Conservation (phyloP, 2,797 vertebrate species). For the Peromyscus attwateri region DNA sequence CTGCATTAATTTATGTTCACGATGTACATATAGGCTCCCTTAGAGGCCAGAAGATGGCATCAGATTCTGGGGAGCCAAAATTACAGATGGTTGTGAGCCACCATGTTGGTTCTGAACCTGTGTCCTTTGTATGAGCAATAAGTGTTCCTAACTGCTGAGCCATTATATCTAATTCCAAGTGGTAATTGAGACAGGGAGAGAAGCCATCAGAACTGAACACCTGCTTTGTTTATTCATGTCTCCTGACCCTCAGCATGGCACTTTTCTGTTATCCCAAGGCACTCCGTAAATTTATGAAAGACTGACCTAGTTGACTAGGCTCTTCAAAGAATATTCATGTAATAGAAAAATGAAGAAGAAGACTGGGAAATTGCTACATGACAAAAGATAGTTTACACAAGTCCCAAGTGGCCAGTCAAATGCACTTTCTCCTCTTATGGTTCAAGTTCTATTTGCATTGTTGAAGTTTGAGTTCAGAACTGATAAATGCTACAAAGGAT, state of each 20-base stretch:
- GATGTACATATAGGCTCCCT: too few relatives aligned
- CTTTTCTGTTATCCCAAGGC: background rate
- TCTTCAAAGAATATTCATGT: background rate
- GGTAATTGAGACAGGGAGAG: background rate
- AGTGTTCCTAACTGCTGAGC: background rate
- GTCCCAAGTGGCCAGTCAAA: background rate
- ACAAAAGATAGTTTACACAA: background rate
- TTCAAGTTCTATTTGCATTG: slow-evolving; percentile 48
- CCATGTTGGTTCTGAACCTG: background rate
- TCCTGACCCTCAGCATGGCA: background rate
- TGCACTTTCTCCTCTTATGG: background rate
- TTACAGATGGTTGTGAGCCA: background rate
- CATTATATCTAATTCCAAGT: background rate
- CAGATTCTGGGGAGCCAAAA: background rate
- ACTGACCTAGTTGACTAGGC: background rate
- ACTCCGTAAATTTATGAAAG: background rate
- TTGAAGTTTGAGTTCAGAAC: background rate
- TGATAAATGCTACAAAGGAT: background rate
- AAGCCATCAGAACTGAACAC: background rate
- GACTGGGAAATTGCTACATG: background rate
- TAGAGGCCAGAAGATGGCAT: background rate
- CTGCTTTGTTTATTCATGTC: background rate
- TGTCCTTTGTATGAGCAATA: background rate
- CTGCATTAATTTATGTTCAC: background rate
- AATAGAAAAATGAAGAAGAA: slow-evolving; percentile 9